Evolutionary conservation across 1,140 invertebrate species (phyloP).

Genomic region (Prorops nasuta): DNA sequence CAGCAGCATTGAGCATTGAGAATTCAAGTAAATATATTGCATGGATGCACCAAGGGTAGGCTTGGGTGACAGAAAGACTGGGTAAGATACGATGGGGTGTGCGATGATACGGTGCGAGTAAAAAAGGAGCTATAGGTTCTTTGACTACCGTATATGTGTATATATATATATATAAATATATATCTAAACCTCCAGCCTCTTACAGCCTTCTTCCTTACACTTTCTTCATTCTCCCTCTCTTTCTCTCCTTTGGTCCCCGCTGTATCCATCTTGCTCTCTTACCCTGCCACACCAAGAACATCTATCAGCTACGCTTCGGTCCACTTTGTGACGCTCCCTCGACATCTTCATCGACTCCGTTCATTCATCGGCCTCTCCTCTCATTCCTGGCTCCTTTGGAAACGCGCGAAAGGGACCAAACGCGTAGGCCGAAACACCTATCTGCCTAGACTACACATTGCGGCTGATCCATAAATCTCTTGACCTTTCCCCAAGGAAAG

Average conservation of each 20-base stretch:
- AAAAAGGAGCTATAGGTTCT: too few species aligned
- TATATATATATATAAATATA: too few species aligned
- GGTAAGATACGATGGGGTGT: slow-evolving; percentile 11
- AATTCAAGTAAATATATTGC: too few species aligned
- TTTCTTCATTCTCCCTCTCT: neutral
- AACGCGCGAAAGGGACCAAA: neutral
- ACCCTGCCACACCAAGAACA: too few species aligned
- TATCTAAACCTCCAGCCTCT: too few species aligned
- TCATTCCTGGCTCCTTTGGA: neutral
- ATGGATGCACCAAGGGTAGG: neutral
- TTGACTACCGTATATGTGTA: too few species aligned
- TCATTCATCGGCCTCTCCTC: neutral
- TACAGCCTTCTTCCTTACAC: too few species aligned
- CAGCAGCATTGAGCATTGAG: slow-evolving; percentile 13
- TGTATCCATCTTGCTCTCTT: too few species aligned
- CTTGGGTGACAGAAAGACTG: neutral
- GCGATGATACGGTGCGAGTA: too few species aligned
- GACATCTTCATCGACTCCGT: slow-evolving; percentile 22
- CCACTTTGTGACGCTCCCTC: slow-evolving; percentile 4
- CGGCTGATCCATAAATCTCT: too few species aligned
- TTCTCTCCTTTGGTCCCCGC: neutral
- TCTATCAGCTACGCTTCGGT: slow-evolving; percentile 30
- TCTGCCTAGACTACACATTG: too few species aligned
- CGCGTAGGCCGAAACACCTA: neutral
- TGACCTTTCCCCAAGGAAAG: too few species aligned